phyloP scores from a whole-genome alignment of 2,797 vertebrate genomes.

The Macroramphosus scolopax region DNA sequence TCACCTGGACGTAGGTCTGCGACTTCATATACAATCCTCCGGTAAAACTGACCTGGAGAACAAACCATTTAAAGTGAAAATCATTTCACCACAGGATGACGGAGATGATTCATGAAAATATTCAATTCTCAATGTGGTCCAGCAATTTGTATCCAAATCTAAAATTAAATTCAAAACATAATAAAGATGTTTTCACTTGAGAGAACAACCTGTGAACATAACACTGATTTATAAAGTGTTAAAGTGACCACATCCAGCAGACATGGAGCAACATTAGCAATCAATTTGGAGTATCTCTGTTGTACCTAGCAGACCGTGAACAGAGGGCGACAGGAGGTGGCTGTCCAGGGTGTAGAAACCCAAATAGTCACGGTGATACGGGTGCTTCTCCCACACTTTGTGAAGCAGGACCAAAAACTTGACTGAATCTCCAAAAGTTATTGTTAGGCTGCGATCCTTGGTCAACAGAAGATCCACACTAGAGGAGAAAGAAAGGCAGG shows the following conservation, averaged over 20 bases:
- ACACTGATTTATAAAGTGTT: no score
- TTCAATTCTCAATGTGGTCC: no score
- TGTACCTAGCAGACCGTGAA: constrained; percentile 89
- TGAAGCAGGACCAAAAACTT: constrained; percentile 87
- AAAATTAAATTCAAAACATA: no score
- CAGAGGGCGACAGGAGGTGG: constrained; percentile 79
- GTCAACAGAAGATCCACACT: constrained; percentile 83
- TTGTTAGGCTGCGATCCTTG: constrained; percentile 78
- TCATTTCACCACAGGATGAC: no score
- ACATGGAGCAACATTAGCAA: no score
- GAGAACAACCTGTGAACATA: no score
- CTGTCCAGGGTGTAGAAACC: constrained; percentile 88
- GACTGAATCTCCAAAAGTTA: constrained; percentile 78
- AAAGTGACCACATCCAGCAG: no score
- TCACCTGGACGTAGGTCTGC: no score
- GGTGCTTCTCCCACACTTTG: constrained; percentile 83
- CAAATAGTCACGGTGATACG: constrained; percentile 82
- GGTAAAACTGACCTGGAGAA: constrained; percentile 87
- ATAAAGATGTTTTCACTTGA: no score
- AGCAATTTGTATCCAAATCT: no score
- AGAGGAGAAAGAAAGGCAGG: constrained; percentile 32
- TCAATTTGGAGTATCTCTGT: not conserved
- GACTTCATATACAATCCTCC: constrained; percentile 81
- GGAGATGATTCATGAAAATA: no score
- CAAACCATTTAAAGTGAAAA: no score